Evolutionary conservation across 2,888 invertebrate genomes (phyloP).

Genomic region (Pyrgus malvae): DNA sequence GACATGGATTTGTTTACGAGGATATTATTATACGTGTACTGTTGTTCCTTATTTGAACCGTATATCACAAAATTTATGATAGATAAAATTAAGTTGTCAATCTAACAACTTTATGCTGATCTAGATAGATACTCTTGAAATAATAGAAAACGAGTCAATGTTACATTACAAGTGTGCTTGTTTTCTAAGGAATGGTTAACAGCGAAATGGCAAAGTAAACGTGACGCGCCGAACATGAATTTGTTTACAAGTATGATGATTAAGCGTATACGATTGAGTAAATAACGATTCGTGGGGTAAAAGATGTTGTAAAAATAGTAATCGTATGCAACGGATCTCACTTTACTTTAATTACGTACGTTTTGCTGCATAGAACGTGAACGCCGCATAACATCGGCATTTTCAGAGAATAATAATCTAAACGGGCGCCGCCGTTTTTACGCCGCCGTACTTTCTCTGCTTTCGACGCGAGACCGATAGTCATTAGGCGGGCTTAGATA

Average conservation of each 20-base stretch:
- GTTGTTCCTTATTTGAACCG: too few species aligned
- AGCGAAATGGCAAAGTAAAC: background rate
- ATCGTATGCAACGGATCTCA: slow-evolving; percentile 19
- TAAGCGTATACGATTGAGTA: too few species aligned
- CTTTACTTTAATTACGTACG: slow-evolving; percentile 17
- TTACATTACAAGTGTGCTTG: too few species aligned
- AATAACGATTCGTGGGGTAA: background rate
- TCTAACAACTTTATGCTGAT: too few species aligned
- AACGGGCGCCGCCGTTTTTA: slow-evolving; percentile 31
- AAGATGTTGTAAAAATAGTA: slow-evolving; percentile 1
- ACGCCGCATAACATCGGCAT: slow-evolving; percentile 22
- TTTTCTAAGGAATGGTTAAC: background rate
- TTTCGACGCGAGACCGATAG: slow-evolving; percentile 48
- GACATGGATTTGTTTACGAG: too few species aligned
- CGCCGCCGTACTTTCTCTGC: slow-evolving; percentile 55
- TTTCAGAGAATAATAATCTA: slow-evolving; percentile 25
- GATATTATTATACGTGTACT: too few species aligned
- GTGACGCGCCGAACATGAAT: background rate
- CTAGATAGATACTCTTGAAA: too few species aligned
- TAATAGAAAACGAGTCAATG: too few species aligned
- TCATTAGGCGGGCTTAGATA: slow-evolving; percentile 51
- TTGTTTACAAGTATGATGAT: too few species aligned
- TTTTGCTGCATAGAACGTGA: slow-evolving; percentile 13
- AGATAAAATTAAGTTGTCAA: too few species aligned
- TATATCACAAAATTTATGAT: too few species aligned